Evolutionary conservation across 2,888 invertebrate species (phyloP).

Genomic region (Xestoiulus laeticollis): DNA sequence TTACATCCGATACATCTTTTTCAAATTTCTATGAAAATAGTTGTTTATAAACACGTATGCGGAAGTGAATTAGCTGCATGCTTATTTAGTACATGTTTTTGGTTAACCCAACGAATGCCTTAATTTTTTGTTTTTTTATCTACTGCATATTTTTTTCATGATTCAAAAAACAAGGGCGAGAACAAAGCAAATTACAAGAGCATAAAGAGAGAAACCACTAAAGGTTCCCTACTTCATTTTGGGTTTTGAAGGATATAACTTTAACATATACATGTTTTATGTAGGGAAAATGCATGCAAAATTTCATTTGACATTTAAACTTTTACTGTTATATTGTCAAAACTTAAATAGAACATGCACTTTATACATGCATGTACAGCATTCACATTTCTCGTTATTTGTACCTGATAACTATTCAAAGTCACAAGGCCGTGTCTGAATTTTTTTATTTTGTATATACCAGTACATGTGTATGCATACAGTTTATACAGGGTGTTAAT

Average conservation of each 20-base stretch:
- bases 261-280: neutral
- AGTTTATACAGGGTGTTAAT: too few relatives aligned
- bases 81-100: neutral
- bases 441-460: too few relatives aligned
- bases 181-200: conserved; percentile 12
- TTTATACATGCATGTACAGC: too few relatives aligned
- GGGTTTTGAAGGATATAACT: neutral
- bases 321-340: neutral
- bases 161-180: conserved; percentile 17
- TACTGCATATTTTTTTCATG: neutral
- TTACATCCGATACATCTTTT: neutral
- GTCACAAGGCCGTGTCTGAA: neutral
- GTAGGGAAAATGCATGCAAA: neutral
- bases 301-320: neutral
- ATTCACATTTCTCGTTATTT: neutral
- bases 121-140: neutral
- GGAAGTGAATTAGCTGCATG: neutral
- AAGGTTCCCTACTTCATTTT: neutral
- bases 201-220: neutral
- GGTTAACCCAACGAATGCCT: neutral
- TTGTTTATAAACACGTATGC: neutral
- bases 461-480: too few relatives aligned
- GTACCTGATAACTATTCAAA: neutral
- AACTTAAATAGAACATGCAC: neutral
- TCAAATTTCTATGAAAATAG: neutral